Percentiles rank a stretch among this genome's conserved stretches.
These are phyloP conservation scores for Miltochrista miniata DNA, from an alignment of 2,888 invertebrate species.

Conservation along the genomic window DNA sequence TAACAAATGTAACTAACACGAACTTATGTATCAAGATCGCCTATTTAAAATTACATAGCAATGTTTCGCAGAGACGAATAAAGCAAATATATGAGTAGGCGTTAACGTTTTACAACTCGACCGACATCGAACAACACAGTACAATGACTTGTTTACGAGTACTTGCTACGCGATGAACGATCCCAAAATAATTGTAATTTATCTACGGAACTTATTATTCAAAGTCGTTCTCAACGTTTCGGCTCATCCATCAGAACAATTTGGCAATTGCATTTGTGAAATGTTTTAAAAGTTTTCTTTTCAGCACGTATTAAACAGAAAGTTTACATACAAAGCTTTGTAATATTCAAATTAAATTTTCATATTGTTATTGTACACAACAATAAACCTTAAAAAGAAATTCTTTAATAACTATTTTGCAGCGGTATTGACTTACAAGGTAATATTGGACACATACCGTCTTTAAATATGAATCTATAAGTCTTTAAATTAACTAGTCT, in stretches of 20 bases:
- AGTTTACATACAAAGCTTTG: too few relatives aligned
- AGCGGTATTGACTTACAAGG: too few relatives aligned
- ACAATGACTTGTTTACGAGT: background rate
- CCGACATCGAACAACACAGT: background rate
- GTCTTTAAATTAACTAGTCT: too few relatives aligned
- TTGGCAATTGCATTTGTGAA: background rate
- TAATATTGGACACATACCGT: too few relatives aligned
- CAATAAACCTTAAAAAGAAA: too few relatives aligned
- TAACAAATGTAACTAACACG: too few relatives aligned
- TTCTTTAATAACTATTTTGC: too few relatives aligned
- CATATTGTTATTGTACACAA: too few relatives aligned
- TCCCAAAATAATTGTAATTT: background rate
- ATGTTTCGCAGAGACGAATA: background rate
- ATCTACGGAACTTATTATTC: background rate
- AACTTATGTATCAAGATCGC: background rate
- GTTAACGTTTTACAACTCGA: background rate
- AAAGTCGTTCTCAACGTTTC: background rate
- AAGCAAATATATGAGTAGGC: background rate
- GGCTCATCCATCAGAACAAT: background rate
- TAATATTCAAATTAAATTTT: too few relatives aligned
- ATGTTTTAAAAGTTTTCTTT: background rate
- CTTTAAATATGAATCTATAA: too few relatives aligned
- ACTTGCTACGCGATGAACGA: background rate
- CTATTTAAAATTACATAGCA: background rate
- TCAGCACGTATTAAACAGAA: too few relatives aligned